These are phyloP conservation scores for Hirtodrosophila cameraria DNA, from an alignment of 2,888 invertebrate species.

Conservation along the genomic window DNA sequence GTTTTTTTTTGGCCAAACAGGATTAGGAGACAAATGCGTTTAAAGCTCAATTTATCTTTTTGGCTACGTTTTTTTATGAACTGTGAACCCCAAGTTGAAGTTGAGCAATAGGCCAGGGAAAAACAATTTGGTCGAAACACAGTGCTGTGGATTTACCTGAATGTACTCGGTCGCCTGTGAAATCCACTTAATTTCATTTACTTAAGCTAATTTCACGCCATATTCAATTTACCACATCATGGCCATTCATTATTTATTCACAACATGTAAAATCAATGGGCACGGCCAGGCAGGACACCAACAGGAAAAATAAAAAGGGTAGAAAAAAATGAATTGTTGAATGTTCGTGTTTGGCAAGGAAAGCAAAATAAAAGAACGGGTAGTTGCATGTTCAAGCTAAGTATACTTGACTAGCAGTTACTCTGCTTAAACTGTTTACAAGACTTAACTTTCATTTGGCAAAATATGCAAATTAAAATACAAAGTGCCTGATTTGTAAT, in stretches of 20 bases:
- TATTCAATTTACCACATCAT: conserved; percentile 82
- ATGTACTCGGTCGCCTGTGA: conserved; percentile 67
- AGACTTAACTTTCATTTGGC: too few species aligned
- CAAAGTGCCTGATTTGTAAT: too few species aligned
- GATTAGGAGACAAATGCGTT: conserved; percentile 26
- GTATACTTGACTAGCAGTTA: not conserved
- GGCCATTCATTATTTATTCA: conserved; percentile 82
- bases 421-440: conserved; percentile 7
- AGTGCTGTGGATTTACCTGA: conserved; percentile 1
- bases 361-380: conserved; percentile 18
- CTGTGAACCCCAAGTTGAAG: conserved; percentile 3
- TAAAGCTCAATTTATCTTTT: not conserved
- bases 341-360: conserved; percentile 34
- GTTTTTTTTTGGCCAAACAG: conserved; percentile 25
- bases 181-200: conserved; percentile 82
- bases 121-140: conserved; percentile 22
- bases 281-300: conserved; percentile 28
- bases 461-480: too few species aligned
- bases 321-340: conserved; percentile 68
- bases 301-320: conserved; percentile 14
- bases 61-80: conserved; percentile 1
- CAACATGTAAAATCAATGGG: conserved; percentile 82
- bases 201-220: conserved; percentile 82
- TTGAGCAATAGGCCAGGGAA: conserved; percentile 27
- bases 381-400: not conserved